These are phyloP conservation scores for Phylloscopus collybita DNA, from an alignment of 2,797 vertebrate genomes.

Conservation along the genomic window DNA sequence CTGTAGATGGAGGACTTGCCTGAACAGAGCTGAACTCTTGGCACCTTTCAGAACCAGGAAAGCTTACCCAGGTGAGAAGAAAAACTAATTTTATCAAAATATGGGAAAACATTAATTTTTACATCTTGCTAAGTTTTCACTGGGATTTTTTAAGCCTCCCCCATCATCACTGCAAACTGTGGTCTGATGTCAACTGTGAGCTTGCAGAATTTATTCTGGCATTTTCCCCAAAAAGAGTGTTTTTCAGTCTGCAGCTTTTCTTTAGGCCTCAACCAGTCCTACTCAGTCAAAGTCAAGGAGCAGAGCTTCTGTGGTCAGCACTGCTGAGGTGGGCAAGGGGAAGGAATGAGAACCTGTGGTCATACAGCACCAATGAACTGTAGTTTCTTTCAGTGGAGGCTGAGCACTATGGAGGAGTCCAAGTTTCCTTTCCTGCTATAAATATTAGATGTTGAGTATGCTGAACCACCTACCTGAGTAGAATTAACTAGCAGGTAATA, in stretches of 20 bases:
- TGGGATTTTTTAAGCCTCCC: not conserved
- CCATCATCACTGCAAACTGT: not conserved
- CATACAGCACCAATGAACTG: not conserved
- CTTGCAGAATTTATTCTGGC: conserved; percentile 31
- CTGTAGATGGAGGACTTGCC: not conserved
- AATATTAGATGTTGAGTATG: not conserved
- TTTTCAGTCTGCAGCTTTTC: not conserved
- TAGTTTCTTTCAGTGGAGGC: not conserved
- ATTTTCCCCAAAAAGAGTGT: not conserved
- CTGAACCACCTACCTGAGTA: not conserved
- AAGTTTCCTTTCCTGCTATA: not conserved
- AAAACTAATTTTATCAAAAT: conserved; percentile 22
- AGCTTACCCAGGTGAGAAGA: not conserved
- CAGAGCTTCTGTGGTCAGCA: not conserved
- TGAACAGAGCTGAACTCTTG: not conserved
- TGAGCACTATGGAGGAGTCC: not conserved
- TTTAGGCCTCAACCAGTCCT: conserved; percentile 3
- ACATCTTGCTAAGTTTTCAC: not conserved
- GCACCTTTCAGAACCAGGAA: not conserved
- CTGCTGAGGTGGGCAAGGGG: not conserved
- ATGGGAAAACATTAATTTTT: conserved; percentile 16
- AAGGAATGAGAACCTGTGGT: not conserved
- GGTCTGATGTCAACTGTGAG: not conserved
- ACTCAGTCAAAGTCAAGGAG: not conserved
- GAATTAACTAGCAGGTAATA: not conserved